A percentile compares a stretch with the other conserved stretches of the same genome.
Evolutionary conservation across 2,888 invertebrate species (phyloP).

Genomic region (Heliconius ethilla): DNA sequence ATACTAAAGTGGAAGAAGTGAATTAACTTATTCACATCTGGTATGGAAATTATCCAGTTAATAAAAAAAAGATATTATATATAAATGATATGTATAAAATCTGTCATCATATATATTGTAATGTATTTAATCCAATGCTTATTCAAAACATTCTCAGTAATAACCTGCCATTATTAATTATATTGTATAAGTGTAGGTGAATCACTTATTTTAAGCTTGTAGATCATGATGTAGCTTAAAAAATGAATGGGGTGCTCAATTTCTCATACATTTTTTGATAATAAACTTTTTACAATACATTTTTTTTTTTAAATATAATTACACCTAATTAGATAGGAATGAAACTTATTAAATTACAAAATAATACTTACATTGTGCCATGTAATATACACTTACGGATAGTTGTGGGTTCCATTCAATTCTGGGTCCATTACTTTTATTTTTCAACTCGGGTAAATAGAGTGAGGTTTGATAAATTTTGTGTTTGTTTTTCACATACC

Average conservation of each 20-base stretch:
- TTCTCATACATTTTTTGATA: constrained; percentile 67
- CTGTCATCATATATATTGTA: not conserved
- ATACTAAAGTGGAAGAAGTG: not conserved
- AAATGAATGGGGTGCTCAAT: constrained; percentile 70
- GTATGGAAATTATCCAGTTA: not conserved
- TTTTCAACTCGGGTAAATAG: not conserved
- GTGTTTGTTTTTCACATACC: too few relatives aligned
- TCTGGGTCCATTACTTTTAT: not conserved
- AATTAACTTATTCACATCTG: not conserved
- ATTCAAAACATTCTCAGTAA: constrained; percentile 21
- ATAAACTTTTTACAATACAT: constrained; percentile 46
- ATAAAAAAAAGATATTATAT: not conserved
- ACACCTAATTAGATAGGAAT: too few relatives aligned
- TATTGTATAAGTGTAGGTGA: constrained; percentile 17
- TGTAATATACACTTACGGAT: not conserved
- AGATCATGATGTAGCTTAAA: constrained; percentile 44
- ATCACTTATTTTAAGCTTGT: constrained; percentile 22
- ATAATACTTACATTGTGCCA: not conserved
- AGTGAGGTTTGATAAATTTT: not conserved
- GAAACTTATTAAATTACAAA: not conserved
- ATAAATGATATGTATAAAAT: not conserved
- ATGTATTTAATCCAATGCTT: constrained; percentile 17
- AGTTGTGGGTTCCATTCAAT: not conserved
- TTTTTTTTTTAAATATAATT: too few relatives aligned
- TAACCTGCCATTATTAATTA: constrained; percentile 41